A percentile compares a stretch with the other conserved stretches of the same genome.
These are phyloP conservation scores for Dunckerocampus dactyliophorus DNA, from an alignment of 2,113 vertebrate genomes.

Conservation along the genomic window DNA sequence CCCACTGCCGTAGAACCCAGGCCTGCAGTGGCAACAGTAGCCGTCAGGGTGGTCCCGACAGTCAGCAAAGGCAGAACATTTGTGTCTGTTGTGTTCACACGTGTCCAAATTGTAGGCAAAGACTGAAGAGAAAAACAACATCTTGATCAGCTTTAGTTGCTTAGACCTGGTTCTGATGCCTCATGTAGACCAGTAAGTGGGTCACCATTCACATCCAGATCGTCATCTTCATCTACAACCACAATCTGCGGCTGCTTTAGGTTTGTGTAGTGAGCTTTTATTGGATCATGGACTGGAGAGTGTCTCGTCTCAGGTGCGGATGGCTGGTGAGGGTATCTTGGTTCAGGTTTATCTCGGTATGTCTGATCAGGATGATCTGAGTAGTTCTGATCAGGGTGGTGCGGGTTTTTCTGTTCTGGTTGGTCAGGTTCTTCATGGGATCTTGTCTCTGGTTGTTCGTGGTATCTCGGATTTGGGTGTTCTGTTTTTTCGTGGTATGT, in stretches of 20 bases:
- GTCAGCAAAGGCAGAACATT: constrained; percentile 81
- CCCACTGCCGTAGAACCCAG: constrained; percentile 90
- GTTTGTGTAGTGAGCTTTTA: constrained; percentile 47
- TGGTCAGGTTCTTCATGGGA: neutral
- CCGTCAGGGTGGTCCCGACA: constrained; percentile 81
- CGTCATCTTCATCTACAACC: constrained; percentile 66
- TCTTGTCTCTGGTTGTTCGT: neutral
- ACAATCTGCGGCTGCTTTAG: constrained; percentile 75
- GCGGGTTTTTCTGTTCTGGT: neutral
- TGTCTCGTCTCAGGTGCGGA: neutral
- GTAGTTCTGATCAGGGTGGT: neutral
- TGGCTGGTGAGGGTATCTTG: constrained; percentile 2
- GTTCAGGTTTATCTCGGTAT: neutral
- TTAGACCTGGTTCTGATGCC: too few relatives aligned
- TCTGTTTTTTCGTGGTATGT: neutral
- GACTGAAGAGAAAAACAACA: constrained; percentile 62
- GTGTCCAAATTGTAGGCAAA: constrained; percentile 83
- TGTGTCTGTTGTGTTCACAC: constrained; percentile 78
- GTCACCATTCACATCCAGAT: constrained; percentile 78
- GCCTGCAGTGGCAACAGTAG: constrained; percentile 85
- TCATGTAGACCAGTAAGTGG: neutral
- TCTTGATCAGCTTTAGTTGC: too few relatives aligned
- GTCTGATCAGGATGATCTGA: neutral
- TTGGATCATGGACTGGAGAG: constrained; percentile 13
- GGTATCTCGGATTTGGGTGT: neutral